Base-by-base conservation (phyloP, 2,113 vertebrate species). In the Sakesphorus luctuosus region DNA sequence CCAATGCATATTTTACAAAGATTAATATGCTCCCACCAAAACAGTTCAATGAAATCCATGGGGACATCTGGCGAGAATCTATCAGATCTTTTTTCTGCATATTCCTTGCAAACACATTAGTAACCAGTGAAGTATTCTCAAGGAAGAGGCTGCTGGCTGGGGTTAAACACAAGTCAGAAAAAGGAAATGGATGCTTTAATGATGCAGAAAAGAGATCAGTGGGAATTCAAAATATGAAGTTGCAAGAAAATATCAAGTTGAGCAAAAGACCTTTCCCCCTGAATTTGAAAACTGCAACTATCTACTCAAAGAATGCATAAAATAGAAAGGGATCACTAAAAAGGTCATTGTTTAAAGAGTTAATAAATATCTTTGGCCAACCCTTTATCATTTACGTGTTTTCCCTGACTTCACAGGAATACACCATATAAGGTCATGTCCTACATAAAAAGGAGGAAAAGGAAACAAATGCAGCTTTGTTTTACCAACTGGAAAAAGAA, bases 1-100 rank as follows among this genome's bases (percentile, higher is more conserved):
- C 61, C 69, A 50, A 29, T 52, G 44, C 66, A 84, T 91, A 89
- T 93, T 94, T 96, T 94, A 95, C 83, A 69, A 90, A 90, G 66
- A 96, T 78, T 93, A 93, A 79, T 82, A 44, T 75, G 83, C 61
- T 94, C 28, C 52, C n/a, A 86, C 43, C 44, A 88, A 88, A 96
- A 52, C 49, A 33, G 55, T 74, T 52, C 56, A 72, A 5, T 25
- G 28, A 92, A 81, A 89, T 75, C 88, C 85, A 62, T 13, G 20
- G 80, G 40, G 68, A 86, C 13, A 61, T 61, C 79, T 82, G 56
- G 61, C 29, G 75, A 92, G 26, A 84, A 84, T 9, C 7, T 40
- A n/a, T 69, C 47, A 55, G 65, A 58, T 44, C 9, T 65, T 43
- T 86, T 71, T 83, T 52, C 31, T 62, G 6, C 0, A 0, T 53